These are phyloP conservation scores for Nezara viridula DNA, from an alignment of 2,888 invertebrate genomes.

Conservation along the genomic window DNA sequence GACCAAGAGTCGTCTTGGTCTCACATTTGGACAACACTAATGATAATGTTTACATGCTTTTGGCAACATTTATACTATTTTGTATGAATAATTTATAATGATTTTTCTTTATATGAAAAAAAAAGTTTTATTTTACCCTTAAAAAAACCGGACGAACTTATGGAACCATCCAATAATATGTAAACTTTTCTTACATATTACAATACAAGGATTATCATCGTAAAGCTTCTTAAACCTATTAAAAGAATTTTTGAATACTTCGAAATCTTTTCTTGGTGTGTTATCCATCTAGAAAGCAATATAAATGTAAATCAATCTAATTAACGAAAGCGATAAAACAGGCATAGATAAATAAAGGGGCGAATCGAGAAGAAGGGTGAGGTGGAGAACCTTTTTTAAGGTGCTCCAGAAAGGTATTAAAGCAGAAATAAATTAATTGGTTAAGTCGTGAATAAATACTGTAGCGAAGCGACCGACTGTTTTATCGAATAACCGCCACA, in stretches of 20 bases:
- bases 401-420: not conserved
- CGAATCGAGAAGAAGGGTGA: not conserved
- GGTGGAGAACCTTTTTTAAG: not conserved
- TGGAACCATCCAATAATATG: too few relatives aligned
- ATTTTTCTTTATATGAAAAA: too few relatives aligned
- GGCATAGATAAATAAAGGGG: not conserved
- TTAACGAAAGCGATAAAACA: not conserved
- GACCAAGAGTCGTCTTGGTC: too few relatives aligned
- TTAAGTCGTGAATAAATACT: not conserved
- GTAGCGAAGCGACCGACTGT: not conserved
- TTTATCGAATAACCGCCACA: not conserved
- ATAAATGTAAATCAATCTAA: conserved; percentile 14
- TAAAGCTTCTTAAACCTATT: not conserved
- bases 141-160: too few relatives aligned
- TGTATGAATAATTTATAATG: too few relatives aligned
- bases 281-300: not conserved
- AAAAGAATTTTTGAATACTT: too few relatives aligned
- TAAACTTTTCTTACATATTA: too few relatives aligned
- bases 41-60: too few relatives aligned
- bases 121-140: too few relatives aligned
- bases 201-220: too few relatives aligned
- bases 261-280: not conserved
- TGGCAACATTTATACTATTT: too few relatives aligned
- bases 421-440: not conserved
- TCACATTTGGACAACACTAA: too few relatives aligned